These are phyloP conservation scores for Stenodema calcarata DNA, from an alignment of 2,888 invertebrate species.

Conservation along the genomic window DNA sequence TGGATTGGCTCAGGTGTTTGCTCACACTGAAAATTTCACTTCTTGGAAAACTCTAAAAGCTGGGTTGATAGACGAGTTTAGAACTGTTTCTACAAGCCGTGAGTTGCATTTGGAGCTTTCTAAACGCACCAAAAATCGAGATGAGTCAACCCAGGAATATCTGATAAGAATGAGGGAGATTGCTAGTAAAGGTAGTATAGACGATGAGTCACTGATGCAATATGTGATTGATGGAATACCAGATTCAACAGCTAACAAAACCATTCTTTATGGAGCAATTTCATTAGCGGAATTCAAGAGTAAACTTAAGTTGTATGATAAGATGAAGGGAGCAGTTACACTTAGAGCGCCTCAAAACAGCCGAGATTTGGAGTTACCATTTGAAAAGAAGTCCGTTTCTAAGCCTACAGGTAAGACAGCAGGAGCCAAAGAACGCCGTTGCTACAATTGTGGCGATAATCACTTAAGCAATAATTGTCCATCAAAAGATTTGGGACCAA, in stretches of 20 bases:
- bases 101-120: conserved; percentile 28
- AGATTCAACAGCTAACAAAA: conserved; percentile 51
- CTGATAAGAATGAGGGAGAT: conserved; percentile 60
- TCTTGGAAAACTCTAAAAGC: conserved; percentile 8
- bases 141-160: conserved; percentile 59
- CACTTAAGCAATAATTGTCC: conserved; percentile 16
- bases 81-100: background rate
- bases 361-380: background rate
- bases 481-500: conserved; percentile 36
- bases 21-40: background rate
- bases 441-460: conserved; percentile 32
- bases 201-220: conserved; percentile 60
- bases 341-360: background rate
- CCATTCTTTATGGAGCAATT: conserved; percentile 26
- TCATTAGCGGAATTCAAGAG: conserved; percentile 41
- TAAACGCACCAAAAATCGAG: background rate
- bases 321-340: conserved; percentile 43
- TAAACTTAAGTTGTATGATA: conserved; percentile 55
- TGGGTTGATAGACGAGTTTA: conserved; percentile 18
- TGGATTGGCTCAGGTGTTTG: conserved; percentile 39
- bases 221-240: conserved; percentile 61
- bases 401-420: background rate
- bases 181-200: conserved; percentile 59
- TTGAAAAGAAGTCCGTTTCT: background rate
- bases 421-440: background rate